Base-by-base conservation (phyloP, 1,140 invertebrate genomes). In the Penaeus vannamei region DNA sequence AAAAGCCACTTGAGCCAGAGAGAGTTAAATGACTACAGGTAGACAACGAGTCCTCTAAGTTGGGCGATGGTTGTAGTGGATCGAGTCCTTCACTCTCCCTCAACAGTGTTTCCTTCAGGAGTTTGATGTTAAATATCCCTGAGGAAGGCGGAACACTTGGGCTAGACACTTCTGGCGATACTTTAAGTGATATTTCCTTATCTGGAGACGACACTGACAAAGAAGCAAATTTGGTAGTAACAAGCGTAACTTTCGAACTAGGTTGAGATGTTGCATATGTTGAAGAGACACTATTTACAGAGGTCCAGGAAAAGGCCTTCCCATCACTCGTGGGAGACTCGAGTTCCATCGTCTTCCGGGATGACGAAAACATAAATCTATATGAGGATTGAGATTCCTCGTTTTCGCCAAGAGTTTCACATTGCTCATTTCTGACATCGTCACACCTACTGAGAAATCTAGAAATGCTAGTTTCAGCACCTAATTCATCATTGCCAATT, bases 1-100 rank as follows among this genome's bases (percentile, higher is more conserved):
- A 91, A 83, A 90, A 91, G 42, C 91, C 91, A 83, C 91, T 91
- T 22, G 91, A 91, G 53, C 91, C 91, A 83, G 91, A 91, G 53
- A 90, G 81, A 8, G 91, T 91, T 46, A 90, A 81, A 61, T 90
- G 86, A 76, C 91, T 91, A 79, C 91, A 72, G 29, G 91, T 91
- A 36, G 91, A 91, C 62, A 89, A 90, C 26, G 91, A 90, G 66
- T 91, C 91, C 84, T 91, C 91, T 59, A 90, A 80, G 79, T 89
- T 90, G 32, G 91, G 91, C 42, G 91, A 91, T 59, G 90, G 81
- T 26, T 90, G 91, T 32, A 91, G 76, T 17, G 91, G 91, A 42
- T 91, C 91, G 46, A 89, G 82, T 64, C 89, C 91, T 69, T 91
- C 91, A 82, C 85, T 90, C 83, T 91, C 91, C 59, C 87, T 85